A percentile compares a stretch with the other conserved stretches of the same genome.
phyloP scores from a whole-genome alignment of 1,140 invertebrate genomes.

The Nylanderia fulva region DNA sequence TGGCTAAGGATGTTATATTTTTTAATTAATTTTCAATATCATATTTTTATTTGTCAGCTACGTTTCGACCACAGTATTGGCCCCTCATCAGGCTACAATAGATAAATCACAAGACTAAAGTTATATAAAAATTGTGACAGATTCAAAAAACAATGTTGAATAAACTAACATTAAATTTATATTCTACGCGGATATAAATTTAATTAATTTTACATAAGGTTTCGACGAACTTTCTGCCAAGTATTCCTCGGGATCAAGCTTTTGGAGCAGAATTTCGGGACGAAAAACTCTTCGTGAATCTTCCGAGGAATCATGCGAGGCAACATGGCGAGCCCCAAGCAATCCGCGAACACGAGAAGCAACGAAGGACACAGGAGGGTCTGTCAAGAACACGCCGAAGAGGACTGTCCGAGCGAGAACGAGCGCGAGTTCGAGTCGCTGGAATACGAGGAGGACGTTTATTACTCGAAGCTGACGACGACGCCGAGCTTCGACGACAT shows the following conservation, averaged over 20 bases:
- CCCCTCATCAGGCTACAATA: too few species aligned
- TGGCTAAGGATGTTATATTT: too few species aligned
- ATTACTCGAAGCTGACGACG: constrained; percentile 89
- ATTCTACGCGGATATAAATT: too few species aligned
- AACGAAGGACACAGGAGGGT: neutral
- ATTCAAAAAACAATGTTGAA: too few species aligned
- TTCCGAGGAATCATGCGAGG: constrained; percentile 30
- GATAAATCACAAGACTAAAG: too few species aligned
- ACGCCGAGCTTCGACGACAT: constrained; percentile 90
- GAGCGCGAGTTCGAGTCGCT: constrained; percentile 88
- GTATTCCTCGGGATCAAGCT: neutral
- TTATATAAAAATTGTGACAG: too few species aligned
- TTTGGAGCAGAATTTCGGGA: neutral
- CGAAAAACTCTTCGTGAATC: neutral
- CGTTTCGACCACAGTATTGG: too few species aligned
- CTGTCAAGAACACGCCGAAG: constrained; percentile 69
- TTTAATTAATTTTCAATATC: too few species aligned
- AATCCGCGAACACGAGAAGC: neutral
- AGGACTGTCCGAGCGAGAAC: constrained; percentile 76
- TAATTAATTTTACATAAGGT: too few species aligned
- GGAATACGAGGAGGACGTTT: constrained; percentile 92
- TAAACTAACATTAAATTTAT: too few species aligned
- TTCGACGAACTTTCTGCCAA: neutral
- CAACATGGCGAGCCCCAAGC: constrained; percentile 48
- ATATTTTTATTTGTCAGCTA: too few species aligned